Evolutionary conservation across 2,888 invertebrate genomes (phyloP).

Genomic region (Dexiosoma caninum): DNA sequence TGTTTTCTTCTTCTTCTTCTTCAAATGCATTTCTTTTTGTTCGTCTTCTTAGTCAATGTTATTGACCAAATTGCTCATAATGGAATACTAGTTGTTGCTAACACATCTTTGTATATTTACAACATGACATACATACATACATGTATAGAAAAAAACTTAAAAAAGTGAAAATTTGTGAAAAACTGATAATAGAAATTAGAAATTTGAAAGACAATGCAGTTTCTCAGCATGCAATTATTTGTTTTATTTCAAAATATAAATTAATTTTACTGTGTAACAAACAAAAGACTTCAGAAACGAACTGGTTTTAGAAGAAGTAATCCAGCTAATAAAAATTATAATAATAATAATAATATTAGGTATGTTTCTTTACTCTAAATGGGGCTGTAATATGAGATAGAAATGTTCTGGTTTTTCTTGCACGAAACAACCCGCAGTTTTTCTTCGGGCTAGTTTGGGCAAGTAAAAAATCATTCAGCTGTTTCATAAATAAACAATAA

Average conservation of each 20-base stretch:
- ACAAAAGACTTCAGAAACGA: constrained; percentile 36
- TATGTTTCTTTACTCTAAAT: too few species aligned
- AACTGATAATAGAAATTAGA: constrained; percentile 23
- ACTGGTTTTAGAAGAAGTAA: background rate
- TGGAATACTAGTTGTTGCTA: constrained; percentile 15
- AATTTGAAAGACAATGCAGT: constrained; percentile 3
- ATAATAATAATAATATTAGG: too few species aligned
- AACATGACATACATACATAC: too few species aligned
- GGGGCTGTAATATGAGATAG: too few species aligned
- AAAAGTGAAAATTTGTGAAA: constrained; percentile 40
- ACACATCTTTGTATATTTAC: background rate
- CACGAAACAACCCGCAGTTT: too few species aligned
- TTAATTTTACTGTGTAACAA: background rate
- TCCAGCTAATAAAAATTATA: background rate
- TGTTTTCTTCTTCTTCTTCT: too few species aligned
- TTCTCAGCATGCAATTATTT: background rate
- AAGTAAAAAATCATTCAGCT: too few species aligned
- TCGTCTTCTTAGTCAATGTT: constrained; percentile 27
- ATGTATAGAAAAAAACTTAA: background rate
- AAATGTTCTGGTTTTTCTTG: too few species aligned
- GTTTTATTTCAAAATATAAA: background rate
- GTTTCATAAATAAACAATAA: too few species aligned
- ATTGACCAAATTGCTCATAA: constrained; percentile 55
- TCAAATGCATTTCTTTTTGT: constrained; percentile 12
- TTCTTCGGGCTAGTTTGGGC: too few species aligned